Conservation (phyloP, 2,797 vertebrate genomes). For the Lemur catta region DNA sequence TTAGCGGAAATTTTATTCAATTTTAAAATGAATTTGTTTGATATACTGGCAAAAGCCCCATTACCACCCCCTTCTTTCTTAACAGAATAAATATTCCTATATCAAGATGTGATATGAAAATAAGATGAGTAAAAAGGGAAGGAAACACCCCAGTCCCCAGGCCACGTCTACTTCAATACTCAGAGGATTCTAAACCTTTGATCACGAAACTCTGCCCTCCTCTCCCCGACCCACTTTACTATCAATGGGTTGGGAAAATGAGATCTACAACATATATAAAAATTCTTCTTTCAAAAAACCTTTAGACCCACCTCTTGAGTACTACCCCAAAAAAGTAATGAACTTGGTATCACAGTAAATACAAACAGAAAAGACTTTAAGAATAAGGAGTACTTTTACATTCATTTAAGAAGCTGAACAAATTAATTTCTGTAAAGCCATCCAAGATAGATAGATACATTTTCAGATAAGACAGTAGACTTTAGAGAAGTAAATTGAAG, state of each 20-base stretch:
- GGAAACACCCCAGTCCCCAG: not conserved
- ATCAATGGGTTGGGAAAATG: not conserved
- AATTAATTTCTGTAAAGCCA: not conserved
- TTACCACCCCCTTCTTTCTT: not conserved
- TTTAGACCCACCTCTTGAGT: not conserved
- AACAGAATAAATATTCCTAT: not conserved
- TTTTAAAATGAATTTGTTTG: not conserved
- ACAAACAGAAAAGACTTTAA: not conserved
- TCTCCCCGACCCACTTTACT: not conserved
- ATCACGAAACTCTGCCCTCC: not conserved
- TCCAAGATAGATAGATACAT: not conserved
- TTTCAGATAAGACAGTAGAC: not conserved
- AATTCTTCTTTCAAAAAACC: not conserved
- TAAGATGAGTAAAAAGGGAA: not conserved
- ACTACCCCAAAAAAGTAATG: not conserved
- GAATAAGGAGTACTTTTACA: not conserved
- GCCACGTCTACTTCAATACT: not conserved
- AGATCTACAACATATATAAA: not conserved
- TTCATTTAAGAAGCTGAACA: not conserved
- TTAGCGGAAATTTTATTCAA: not conserved
- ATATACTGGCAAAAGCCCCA: not conserved
- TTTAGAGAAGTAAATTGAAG: not conserved
- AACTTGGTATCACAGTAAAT: not conserved
- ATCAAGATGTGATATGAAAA: not conserved
- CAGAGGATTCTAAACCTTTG: not conserved